Percentiles rank a stretch among this genome's conserved stretches.
Conservation (phyloP, 2,888 invertebrate species). For the Latheticus oryzae region DNA sequence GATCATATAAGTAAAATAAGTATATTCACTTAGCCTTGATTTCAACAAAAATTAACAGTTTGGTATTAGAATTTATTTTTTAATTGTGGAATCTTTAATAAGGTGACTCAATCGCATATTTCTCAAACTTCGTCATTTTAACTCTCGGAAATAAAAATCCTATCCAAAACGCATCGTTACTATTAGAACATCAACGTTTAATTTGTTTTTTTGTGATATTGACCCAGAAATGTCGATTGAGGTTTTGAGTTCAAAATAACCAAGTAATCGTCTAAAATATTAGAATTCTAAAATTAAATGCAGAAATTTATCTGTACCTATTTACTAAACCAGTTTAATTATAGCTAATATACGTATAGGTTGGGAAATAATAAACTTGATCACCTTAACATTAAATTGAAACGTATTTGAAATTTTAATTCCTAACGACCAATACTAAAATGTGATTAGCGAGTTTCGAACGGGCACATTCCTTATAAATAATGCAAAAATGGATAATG, state of each 20-base stretch:
- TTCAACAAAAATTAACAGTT: too few relatives aligned
- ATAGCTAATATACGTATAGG: conserved; percentile 32
- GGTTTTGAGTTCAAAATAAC: conserved; percentile 48
- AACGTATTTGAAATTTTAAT: conserved; percentile 49
- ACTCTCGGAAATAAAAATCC: not conserved
- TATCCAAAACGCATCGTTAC: conserved; percentile 2
- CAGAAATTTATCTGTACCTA: conserved; percentile 38
- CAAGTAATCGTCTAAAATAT: conserved; percentile 29
- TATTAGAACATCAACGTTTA: not conserved
- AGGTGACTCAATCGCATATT: conserved; percentile 12
- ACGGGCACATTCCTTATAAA: conserved; percentile 29
- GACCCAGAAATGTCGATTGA: conserved; percentile 43
- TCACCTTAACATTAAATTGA: conserved; percentile 48
- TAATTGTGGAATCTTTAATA: conserved; percentile 12
- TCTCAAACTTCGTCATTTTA: conserved; percentile 20
- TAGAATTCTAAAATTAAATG: conserved; percentile 26
- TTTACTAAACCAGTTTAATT: conserved; percentile 38
- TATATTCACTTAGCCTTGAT: too few relatives aligned
- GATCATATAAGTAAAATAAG: too few relatives aligned
- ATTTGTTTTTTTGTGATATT: conserved; percentile 27
- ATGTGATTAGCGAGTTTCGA: conserved; percentile 13
- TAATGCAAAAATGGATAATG: conserved; percentile 35
- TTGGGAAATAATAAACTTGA: conserved; percentile 43
- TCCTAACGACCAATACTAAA: conserved; percentile 37
- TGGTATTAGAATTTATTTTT: too few relatives aligned